phyloP scores from a whole-genome alignment of 2,888 invertebrate genomes.

The Drosophila pseudotakahashii region DNA sequence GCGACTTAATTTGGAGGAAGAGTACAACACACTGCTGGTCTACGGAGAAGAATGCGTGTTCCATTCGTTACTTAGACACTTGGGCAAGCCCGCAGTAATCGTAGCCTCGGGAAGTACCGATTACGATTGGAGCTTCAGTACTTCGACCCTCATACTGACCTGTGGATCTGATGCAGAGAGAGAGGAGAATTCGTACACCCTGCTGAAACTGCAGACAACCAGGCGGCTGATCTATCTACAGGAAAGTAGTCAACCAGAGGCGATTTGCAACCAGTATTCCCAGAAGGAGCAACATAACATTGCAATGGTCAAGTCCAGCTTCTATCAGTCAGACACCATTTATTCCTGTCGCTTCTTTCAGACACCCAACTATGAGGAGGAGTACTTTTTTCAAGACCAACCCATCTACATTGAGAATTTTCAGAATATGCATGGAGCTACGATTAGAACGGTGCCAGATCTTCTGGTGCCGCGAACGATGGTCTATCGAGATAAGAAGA shows the following conservation, averaged over 20 bases:
- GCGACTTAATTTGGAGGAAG: slow-evolving; percentile 40
- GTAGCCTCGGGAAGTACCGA: slow-evolving; percentile 25
- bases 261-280: slow-evolving; percentile 39
- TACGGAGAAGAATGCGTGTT: slow-evolving; percentile 58
- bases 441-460: slow-evolving; percentile 44
- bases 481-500: slow-evolving; percentile 36
- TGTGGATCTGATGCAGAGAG: slow-evolving; percentile 42
- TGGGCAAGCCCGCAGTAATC: slow-evolving; percentile 41
- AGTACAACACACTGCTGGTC: slow-evolving; percentile 42
- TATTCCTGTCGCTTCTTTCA: slow-evolving; percentile 53
- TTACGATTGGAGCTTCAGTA: slow-evolving; percentile 50
- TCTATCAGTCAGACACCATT: slow-evolving; percentile 15
- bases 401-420: slow-evolving; percentile 55
- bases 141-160: slow-evolving; percentile 36
- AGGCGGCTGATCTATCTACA: slow-evolving; percentile 41
- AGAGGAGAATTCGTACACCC: slow-evolving; percentile 33
- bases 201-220: slow-evolving; percentile 45
- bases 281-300: slow-evolving; percentile 51
- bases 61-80: slow-evolving; percentile 26
- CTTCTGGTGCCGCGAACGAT: slow-evolving; percentile 51
- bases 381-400: background rate
- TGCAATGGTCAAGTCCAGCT: slow-evolving; percentile 34
- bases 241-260: background rate
- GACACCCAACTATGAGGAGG: slow-evolving; percentile 11
- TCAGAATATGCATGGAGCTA: slow-evolving; percentile 51